A percentile compares a stretch with the other conserved stretches of the same genome.
Evolutionary conservation across 2,113 vertebrate species (phyloP).

Genomic region (Prolemur simus): DNA sequence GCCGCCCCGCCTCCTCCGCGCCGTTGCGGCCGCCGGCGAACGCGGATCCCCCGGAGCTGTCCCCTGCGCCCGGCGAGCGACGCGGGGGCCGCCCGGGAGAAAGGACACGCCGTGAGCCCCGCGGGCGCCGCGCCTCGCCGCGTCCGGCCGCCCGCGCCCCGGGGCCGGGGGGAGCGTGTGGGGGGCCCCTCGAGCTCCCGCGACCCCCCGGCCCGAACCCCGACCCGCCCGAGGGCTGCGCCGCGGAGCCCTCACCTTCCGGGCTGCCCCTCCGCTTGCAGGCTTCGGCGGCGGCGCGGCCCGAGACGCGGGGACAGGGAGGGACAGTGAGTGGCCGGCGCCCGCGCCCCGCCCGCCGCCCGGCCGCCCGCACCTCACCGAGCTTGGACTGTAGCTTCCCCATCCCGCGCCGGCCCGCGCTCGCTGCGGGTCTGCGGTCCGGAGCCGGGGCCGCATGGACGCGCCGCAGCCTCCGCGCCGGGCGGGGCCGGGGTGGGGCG

Average conservation of each 20-base stretch:
- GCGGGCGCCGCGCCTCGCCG: background rate
- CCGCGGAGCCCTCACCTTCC: constrained; percentile 54
- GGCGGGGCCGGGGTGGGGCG: background rate
- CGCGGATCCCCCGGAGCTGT: constrained; percentile 36
- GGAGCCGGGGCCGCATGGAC: background rate
- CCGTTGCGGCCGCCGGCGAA: background rate
- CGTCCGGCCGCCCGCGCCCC: background rate
- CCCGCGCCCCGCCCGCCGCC: background rate
- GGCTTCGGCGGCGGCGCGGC: background rate
- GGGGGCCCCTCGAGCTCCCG: background rate
- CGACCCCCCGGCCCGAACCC: background rate
- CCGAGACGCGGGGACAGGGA: background rate
- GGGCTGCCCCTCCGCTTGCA: constrained; percentile 54
- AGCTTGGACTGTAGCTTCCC: constrained; percentile 57
- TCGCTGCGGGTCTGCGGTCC: background rate
- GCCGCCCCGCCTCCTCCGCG: constrained; percentile 5
- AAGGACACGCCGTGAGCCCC: constrained; percentile 30
- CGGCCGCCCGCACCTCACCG: background rate
- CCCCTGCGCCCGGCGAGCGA: constrained; percentile 3
- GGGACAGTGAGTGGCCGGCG: background rate
- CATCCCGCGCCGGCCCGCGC: background rate
- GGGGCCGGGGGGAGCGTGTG: background rate
- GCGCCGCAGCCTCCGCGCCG: background rate
- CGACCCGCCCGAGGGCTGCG: background rate
- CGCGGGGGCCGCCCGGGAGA: background rate